Conservation (phyloP, 2,113 vertebrate genomes). For the Podocnemis expansa region DNA sequence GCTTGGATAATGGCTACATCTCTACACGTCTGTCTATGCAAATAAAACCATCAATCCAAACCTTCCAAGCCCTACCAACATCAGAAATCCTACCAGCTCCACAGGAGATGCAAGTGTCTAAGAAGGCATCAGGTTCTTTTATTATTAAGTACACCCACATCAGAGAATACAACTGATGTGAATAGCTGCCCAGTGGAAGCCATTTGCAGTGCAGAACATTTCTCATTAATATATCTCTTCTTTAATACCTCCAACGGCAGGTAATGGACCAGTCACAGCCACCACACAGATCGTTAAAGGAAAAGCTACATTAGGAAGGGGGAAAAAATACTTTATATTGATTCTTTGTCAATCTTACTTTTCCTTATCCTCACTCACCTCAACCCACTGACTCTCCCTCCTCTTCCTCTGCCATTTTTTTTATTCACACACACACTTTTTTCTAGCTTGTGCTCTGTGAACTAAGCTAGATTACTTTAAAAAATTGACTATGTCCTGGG, state of each 20-base stretch:
- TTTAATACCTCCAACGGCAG: background rate
- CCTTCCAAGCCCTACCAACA: fast-evolving
- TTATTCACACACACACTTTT: no score
- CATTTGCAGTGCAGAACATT: background rate
- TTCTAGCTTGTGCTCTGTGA: no score
- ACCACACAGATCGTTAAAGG: background rate
- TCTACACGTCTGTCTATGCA: background rate
- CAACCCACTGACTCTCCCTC: no score
- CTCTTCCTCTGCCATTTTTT: no score
- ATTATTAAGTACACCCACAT: fast-evolving
- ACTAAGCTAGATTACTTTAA: background rate
- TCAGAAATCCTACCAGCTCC: background rate
- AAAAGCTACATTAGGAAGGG: background rate
- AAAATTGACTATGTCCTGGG: background rate
- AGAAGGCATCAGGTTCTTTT: background rate
- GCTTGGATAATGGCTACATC: fast-evolving
- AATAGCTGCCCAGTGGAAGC: background rate
- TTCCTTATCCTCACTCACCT: no score
- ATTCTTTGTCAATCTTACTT: no score
- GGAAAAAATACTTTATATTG: background rate
- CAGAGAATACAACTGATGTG: no score
- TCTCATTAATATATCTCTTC: background rate
- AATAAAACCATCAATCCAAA: background rate
- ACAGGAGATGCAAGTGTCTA: background rate
- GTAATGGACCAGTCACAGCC: background rate